phyloP scores from a whole-genome alignment of 2,888 invertebrate species.

The Drosophila pseudotalamancana region DNA sequence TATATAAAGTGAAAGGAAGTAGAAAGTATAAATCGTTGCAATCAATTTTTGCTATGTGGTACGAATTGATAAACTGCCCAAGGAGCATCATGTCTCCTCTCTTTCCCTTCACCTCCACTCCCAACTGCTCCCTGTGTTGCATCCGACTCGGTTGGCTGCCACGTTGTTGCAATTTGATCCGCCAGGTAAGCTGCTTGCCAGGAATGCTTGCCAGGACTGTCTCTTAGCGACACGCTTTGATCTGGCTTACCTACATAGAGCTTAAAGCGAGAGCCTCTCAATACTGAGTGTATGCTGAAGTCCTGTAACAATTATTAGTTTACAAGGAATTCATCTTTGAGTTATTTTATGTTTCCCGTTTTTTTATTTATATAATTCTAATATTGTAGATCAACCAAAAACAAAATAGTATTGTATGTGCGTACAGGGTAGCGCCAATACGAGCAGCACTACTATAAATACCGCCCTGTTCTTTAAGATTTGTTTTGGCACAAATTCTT shows the following conservation, averaged over 20 bases:
- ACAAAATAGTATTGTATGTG: too few relatives aligned
- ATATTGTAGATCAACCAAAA: too few relatives aligned
- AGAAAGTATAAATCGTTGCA: slow-evolving; percentile 81
- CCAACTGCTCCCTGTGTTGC: slow-evolving; percentile 13
- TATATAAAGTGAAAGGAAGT: slow-evolving; percentile 80
- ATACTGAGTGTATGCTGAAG: too few relatives aligned
- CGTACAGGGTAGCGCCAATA: background rate
- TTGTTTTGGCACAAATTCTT: slow-evolving; percentile 17
- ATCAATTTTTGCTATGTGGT: slow-evolving; percentile 80
- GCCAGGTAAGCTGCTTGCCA: slow-evolving; percentile 25
- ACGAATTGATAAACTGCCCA: slow-evolving; percentile 76
- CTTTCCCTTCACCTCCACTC: background rate
- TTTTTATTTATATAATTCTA: too few relatives aligned
- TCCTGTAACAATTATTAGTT: too few relatives aligned
- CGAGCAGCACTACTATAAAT: background rate
- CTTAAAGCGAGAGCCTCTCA: slow-evolving; percentile 37
- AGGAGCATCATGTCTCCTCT: slow-evolving; percentile 7
- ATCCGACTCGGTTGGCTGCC: slow-evolving; percentile 35
- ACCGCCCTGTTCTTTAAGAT: slow-evolving; percentile 22
- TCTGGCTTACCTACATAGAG: slow-evolving; percentile 68
- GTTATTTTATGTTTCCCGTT: too few relatives aligned
- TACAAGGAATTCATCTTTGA: too few relatives aligned
- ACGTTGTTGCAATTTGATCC: slow-evolving; percentile 40
- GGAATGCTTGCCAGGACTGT: background rate
- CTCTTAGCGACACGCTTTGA: slow-evolving; percentile 47